phyloP scores from a whole-genome alignment of 2,888 invertebrate genomes.

The Chrysodeixis includens region DNA sequence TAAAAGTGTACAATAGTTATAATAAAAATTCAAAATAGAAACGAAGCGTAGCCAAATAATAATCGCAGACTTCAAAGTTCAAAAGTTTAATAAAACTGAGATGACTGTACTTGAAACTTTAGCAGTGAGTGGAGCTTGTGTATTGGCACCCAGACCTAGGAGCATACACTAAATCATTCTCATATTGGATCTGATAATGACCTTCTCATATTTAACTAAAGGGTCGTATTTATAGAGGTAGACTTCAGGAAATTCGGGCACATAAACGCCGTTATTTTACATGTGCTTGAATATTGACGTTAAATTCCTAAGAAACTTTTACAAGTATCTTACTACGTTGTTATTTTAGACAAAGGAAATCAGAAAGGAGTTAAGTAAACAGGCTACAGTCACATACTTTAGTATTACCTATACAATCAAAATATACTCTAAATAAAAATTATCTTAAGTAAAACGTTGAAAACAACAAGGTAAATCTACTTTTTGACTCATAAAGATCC shows the following conservation, averaged over 20 bases:
- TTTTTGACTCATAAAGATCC: background rate
- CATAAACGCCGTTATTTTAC: background rate
- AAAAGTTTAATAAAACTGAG: constrained; percentile 61
- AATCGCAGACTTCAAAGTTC: constrained; percentile 61
- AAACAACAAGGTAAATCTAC: background rate
- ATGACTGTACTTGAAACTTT: constrained; percentile 60
- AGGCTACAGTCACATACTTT: too few relatives aligned
- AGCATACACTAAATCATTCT: constrained; percentile 5
- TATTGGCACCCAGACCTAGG: constrained; percentile 18
- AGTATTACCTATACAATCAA: too few relatives aligned
- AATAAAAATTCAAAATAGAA: constrained; percentile 64
- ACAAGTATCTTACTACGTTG: background rate
- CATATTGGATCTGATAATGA: constrained; percentile 1
- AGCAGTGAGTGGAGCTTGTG: constrained; percentile 25
- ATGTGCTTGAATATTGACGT: background rate
- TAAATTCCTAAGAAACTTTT: background rate
- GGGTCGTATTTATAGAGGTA: constrained; percentile 8
- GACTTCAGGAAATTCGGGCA: background rate
- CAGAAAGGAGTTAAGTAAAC: too few relatives aligned
- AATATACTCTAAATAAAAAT: too few relatives aligned
- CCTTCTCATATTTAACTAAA: constrained; percentile 8
- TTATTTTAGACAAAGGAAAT: too few relatives aligned
- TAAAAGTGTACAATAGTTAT: constrained; percentile 65
- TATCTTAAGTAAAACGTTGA: background rate
- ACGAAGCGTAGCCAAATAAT: constrained; percentile 65